Base-by-base conservation (phyloP, 2,113 vertebrate genomes). In the Todiramphus chloris region DNA sequence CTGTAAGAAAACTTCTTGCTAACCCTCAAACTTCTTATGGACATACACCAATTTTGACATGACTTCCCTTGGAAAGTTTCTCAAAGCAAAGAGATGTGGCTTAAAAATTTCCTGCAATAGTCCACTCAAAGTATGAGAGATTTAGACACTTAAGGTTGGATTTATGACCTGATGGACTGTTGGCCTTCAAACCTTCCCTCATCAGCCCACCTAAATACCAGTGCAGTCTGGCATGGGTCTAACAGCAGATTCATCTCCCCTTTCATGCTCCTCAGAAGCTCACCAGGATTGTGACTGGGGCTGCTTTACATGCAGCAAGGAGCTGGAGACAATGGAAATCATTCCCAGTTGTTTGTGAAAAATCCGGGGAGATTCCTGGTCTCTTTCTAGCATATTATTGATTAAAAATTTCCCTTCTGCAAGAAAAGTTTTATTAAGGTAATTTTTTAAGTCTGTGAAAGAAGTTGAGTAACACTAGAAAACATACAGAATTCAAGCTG, bases 201-300 rank as follows among this genome's bases (percentile, higher is more conserved):
- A 70, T 55, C 60, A 84, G 16, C 46, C 30, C 30, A n/a, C 13
- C 9, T 21, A 62, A 62, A 81, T 2, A 18, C 16, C 51, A 23
- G 0, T 7, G 13, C 21, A 75, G 31, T 19, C 33, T 56, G 70
- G 30, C 10, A 30, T 0, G 2, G 23, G 3, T 72, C 33, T 19
- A 21, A 51, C 10, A 72, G 21, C 39, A 68, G 28, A 9, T 5
- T 58, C 12, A 31, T 7, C 10, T 66, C 24, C 24, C n/a, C 6
- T 39, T 60, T 15, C 3, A 0, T 4, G 2, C 8, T 31, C 31
- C 35, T 76, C 33, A 41, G 64, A 27, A 78, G 4, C 24, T 83
- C 72, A 19, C 1, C 3, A 1, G 16, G 67, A 28, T 39, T 30
- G n/a, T 6, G 19, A 12, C 0, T 16, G 3, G 30, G 8, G 20